Evolutionary conservation across 2,888 invertebrate genomes (phyloP).

Genomic region (Cheilosia pagana): DNA sequence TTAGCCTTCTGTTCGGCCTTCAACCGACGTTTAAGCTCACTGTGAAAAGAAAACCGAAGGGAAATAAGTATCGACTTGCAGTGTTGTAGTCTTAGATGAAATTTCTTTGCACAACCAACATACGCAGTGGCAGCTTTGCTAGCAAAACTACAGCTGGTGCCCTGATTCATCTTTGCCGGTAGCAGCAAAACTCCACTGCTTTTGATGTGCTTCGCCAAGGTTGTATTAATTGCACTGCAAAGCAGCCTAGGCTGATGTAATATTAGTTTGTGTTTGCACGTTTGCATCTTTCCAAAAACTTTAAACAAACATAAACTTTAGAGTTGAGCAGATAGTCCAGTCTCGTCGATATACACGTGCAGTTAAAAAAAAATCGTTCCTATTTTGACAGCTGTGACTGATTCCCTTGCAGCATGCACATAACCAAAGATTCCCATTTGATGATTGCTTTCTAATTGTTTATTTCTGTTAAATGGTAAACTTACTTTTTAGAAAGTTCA

Average conservation of each 20-base stretch:
- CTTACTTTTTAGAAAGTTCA: conserved; percentile 82
- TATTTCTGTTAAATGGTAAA: conserved; percentile 22
- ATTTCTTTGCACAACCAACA: conserved; percentile 26
- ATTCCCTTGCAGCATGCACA: conserved; percentile 51
- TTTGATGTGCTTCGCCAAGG: background rate
- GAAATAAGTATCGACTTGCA: background rate
- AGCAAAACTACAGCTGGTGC: conserved; percentile 26
- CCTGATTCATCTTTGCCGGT: conserved; percentile 18
- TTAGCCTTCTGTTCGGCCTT: conserved; percentile 97
- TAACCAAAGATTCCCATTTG: conserved; percentile 47
- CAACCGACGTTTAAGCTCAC: conserved; percentile 95
- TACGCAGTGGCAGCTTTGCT: conserved; percentile 57
- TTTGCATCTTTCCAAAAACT: conserved; percentile 36
- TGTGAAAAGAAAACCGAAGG: conserved; percentile 83
- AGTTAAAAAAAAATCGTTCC: conserved; percentile 13
- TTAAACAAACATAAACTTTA: background rate
- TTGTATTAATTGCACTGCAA: background rate
- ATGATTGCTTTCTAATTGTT: background rate
- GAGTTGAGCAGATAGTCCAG: background rate
- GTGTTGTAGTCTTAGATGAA: background rate
- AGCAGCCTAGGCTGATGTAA: conserved; percentile 51
- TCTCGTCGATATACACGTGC: conserved; percentile 47
- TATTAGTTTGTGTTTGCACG: conserved; percentile 33
- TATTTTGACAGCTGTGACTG: conserved; percentile 56
- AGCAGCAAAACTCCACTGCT: background rate